Percentiles rank a stretch among this genome's conserved stretches.
Conservation (phyloP, 2,113 vertebrate genomes). For the Rhipidura dahli region DNA sequence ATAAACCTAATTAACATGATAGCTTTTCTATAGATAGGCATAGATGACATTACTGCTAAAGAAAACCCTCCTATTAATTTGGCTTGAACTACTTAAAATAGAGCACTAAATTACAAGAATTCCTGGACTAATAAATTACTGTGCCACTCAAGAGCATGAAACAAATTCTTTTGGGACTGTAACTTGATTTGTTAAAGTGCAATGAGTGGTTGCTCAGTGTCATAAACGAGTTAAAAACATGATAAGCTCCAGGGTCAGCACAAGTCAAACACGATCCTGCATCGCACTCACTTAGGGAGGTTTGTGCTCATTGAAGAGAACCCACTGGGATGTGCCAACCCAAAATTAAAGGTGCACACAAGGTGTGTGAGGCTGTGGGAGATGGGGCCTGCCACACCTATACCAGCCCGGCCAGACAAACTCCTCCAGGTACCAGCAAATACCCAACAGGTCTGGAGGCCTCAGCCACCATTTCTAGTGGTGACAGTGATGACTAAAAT, state of each 20-base stretch:
- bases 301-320: background rate
- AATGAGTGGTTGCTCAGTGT: background rate
- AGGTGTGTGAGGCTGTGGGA: background rate
- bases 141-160: constrained; percentile 8
- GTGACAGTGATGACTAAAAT: background rate
- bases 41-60: background rate
- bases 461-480: background rate
- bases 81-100: constrained; percentile 55
- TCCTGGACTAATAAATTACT: constrained; percentile 55
- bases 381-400: background rate
- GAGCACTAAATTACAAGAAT: constrained; percentile 20
- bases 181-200: constrained; percentile 44
- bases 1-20: constrained; percentile 41
- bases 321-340: background rate
- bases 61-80: constrained; percentile 47
- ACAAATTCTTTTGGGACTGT: constrained; percentile 1
- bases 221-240: constrained; percentile 43
- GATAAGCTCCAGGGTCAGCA: background rate
- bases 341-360: background rate
- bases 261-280: background rate
- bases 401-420: background rate
- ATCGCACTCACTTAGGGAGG: background rate
- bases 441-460: background rate
- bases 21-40: constrained; percentile 46
- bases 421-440: background rate